A percentile compares a stretch with the other conserved stretches of the same genome.
phyloP scores from a whole-genome alignment of 1,140 invertebrate genomes.

The Heliothis subflexa region DNA sequence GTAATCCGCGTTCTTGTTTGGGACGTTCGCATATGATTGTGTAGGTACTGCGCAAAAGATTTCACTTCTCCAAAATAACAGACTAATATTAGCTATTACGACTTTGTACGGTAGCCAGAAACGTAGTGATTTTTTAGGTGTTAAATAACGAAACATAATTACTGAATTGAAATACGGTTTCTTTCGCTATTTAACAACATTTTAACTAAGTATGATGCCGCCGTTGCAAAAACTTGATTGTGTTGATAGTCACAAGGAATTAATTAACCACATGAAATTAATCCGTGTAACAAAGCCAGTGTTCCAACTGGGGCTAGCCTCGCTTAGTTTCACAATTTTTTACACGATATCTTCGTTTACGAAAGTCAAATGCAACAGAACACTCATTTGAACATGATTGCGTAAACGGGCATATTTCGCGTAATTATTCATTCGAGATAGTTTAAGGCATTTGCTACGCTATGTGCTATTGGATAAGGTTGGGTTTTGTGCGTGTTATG shows the following conservation, averaged over 20 bases:
- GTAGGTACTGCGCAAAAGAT: constrained; percentile 46
- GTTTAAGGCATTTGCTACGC: constrained; percentile 12
- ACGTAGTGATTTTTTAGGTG: neutral
- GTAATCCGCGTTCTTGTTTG: constrained; percentile 29
- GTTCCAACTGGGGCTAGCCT: constrained; percentile 56
- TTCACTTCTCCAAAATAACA: constrained; percentile 60
- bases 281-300: constrained; percentile 61
- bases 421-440: constrained; percentile 57
- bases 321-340: constrained; percentile 71
- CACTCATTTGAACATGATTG: constrained; percentile 57
- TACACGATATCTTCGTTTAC: constrained; percentile 75
- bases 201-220: too few relatives aligned
- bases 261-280: constrained; percentile 60
- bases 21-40: constrained; percentile 23
- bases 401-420: constrained; percentile 59
- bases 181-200: too few relatives aligned
- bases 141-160: too few relatives aligned
- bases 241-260: constrained; percentile 52
- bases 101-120: constrained; percentile 43
- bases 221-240: constrained; percentile 48
- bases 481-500: constrained; percentile 2
- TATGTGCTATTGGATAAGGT: constrained; percentile 40
- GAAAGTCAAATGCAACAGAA: constrained; percentile 68
- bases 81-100: constrained; percentile 63
- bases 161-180: too few relatives aligned